A percentile compares a stretch with the other conserved stretches of the same genome.
Conservation (phyloP, 30 jellyfish, hydroid and myxozoan genomes). For the Aurelia aurita region DNA sequence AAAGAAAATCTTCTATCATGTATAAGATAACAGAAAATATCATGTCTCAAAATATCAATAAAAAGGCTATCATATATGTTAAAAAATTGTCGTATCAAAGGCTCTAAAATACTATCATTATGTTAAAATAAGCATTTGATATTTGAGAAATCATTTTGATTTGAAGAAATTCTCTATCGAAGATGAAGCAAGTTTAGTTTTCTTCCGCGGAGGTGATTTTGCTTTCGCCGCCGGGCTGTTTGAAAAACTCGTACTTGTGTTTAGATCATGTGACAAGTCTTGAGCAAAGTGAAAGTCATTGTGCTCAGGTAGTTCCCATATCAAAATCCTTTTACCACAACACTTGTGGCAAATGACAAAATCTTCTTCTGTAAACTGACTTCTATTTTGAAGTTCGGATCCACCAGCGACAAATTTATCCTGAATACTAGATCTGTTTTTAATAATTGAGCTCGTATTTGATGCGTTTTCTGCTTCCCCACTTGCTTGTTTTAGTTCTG, state of each 20-base stretch:
- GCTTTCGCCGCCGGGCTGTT: not conserved
- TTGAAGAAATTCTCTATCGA: conserved; percentile 36
- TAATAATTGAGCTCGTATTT: too few relatives aligned
- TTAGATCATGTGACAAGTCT: conserved; percentile 68
- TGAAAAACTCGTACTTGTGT: not conserved
- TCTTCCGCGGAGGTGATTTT: conserved; percentile 62
- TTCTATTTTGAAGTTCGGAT: not conserved
- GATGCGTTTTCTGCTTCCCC: too few relatives aligned
- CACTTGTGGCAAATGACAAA: conserved; percentile 80
- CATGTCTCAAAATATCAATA: too few relatives aligned
- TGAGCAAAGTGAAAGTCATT: conserved; percentile 94
- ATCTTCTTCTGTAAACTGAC: conserved; percentile 59
- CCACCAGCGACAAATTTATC: not conserved
- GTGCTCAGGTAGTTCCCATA: conserved; percentile 95
- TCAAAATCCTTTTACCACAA: conserved; percentile 74
- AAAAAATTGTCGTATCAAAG: too few relatives aligned
- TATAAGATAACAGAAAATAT: too few relatives aligned
- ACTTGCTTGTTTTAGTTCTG: too few relatives aligned
- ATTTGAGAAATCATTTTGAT: not conserved
- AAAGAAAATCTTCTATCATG: too few relatives aligned
- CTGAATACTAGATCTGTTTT: too few relatives aligned
- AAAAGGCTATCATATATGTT: too few relatives aligned
- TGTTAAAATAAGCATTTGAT: too few relatives aligned
- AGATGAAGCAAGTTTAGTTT: conserved; percentile 17
- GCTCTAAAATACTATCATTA: too few relatives aligned